These are phyloP conservation scores for Lasiurus borealis DNA, from an alignment of 2,113 vertebrate genomes.

Conservation along the genomic window DNA sequence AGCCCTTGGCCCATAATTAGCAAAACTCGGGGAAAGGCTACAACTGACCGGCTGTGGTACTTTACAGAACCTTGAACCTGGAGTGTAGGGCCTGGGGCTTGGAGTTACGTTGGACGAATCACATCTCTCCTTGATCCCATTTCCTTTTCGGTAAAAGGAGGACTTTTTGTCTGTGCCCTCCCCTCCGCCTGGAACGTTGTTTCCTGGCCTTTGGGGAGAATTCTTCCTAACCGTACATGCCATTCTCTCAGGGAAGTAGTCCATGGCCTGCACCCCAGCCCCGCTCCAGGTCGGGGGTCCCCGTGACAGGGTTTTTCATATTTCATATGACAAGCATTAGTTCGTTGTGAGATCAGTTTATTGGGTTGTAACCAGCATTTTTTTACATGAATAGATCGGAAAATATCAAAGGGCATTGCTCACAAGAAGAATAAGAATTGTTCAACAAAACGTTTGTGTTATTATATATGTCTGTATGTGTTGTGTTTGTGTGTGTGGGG, in stretches of 20 bases:
- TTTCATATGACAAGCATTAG: not conserved
- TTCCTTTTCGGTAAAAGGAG: conserved; percentile 30
- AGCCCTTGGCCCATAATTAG: not conserved
- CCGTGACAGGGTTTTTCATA: not conserved
- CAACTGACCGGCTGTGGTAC: not conserved
- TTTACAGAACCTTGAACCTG: not conserved
- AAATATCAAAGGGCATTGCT: not conserved
- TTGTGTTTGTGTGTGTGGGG: not conserved
- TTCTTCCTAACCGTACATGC: not conserved
- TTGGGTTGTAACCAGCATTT: not conserved
- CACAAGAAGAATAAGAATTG: not conserved
- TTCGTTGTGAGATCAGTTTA: not conserved
- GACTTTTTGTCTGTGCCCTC: not conserved
- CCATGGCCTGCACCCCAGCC: not conserved
- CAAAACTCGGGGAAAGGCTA: not conserved
- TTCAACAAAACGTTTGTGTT: conserved; percentile 43
- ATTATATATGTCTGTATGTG: not conserved
- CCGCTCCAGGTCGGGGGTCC: not conserved
- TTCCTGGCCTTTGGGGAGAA: not conserved
- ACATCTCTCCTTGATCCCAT: not conserved
- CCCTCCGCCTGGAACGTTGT: not conserved
- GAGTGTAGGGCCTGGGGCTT: not conserved
- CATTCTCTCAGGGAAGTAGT: not conserved
- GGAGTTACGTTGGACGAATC: not conserved
- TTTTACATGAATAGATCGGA: conserved; percentile 18